Percentiles rank a stretch among this genome's conserved stretches.
Conservation (phyloP, 2,888 invertebrate genomes). For the Cryptocephalus moraei region DNA sequence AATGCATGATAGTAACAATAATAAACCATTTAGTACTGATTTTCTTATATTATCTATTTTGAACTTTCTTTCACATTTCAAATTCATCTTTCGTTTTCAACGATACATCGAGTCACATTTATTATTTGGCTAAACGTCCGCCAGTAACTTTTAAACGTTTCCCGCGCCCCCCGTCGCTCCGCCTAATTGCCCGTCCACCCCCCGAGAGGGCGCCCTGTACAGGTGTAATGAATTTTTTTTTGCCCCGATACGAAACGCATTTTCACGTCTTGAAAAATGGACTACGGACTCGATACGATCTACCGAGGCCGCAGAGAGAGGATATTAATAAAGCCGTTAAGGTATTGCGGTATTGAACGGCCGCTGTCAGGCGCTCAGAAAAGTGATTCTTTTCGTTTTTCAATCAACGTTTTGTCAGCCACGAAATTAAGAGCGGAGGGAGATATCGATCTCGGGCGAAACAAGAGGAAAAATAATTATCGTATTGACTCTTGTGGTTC, state of each 20-base stretch:
- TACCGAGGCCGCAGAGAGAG: slow-evolving; percentile 10
- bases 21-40: too few relatives aligned
- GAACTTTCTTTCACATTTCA: too few relatives aligned
- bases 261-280: slow-evolving; percentile 22
- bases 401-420: background rate
- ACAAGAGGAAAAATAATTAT: too few relatives aligned
- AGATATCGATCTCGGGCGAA: too few relatives aligned
- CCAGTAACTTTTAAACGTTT: too few relatives aligned
- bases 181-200: slow-evolving; percentile 21
- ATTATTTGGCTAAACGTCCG: too few relatives aligned
- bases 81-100: too few relatives aligned
- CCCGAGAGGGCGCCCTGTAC: slow-evolving; percentile 23
- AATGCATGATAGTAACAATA: too few relatives aligned
- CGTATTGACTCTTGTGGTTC: too few relatives aligned
- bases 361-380: slow-evolving; percentile 1
- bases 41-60: too few relatives aligned
- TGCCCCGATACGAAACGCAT: slow-evolving; percentile 18
- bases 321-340: slow-evolving; percentile 21
- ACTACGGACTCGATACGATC: slow-evolving; percentile 11
- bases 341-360: slow-evolving; percentile 1
- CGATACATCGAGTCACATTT: too few relatives aligned
- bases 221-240: slow-evolving; percentile 27
- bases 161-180: slow-evolving; percentile 10
- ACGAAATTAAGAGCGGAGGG: too few relatives aligned
- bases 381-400: background rate